phyloP scores from a whole-genome alignment of 2,888 invertebrate genomes.

The Cantharis flavilabris region DNA sequence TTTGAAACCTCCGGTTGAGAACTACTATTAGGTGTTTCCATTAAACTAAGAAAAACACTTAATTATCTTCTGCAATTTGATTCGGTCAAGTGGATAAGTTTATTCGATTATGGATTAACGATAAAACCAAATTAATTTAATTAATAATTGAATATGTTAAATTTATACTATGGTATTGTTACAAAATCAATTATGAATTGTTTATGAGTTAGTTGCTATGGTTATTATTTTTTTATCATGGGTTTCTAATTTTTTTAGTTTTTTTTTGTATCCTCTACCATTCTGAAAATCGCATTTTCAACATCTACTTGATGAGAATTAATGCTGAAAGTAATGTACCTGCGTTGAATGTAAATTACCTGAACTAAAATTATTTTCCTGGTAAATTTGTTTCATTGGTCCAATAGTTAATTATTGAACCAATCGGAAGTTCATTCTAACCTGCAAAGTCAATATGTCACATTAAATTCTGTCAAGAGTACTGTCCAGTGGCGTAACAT shows the following conservation, averaged over 20 bases:
- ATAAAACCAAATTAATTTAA: not conserved
- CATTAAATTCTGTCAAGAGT: too few species aligned
- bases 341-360: too few species aligned
- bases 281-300: too few species aligned
- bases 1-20: slow-evolving; percentile 15
- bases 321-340: too few species aligned
- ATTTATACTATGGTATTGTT: not conserved
- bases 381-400: too few species aligned
- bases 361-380: too few species aligned
- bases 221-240: not conserved
- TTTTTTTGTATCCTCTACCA: too few species aligned
- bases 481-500: too few species aligned
- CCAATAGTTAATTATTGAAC: too few species aligned
- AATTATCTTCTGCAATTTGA: not conserved
- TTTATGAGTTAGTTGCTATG: not conserved
- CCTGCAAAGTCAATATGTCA: too few species aligned
- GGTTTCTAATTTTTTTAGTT: not conserved
- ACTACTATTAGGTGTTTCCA: not conserved
- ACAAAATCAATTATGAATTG: not conserved
- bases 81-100: not conserved
- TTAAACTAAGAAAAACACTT: not conserved
- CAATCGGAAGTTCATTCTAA: too few species aligned
- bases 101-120: not conserved
- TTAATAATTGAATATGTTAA: not conserved
- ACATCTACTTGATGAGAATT: too few species aligned